Conservation (phyloP, 2,888 invertebrate genomes). For the Athetis lepigone region DNA sequence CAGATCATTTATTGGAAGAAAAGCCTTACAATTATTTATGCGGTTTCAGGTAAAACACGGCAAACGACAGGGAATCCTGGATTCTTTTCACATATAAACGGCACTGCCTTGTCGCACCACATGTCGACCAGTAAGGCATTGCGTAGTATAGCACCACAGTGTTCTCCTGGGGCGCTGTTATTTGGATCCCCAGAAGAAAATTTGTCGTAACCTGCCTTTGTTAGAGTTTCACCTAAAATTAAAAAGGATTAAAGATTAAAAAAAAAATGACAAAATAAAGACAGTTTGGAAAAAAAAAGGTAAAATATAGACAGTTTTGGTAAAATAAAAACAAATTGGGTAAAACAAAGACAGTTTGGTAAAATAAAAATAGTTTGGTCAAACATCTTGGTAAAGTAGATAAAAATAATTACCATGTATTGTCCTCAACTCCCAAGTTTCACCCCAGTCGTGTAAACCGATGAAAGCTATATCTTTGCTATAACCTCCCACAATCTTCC, state of each 20-base stretch:
- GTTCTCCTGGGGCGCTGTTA: conserved; percentile 66
- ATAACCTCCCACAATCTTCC: conserved; percentile 48
- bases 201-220: conserved; percentile 71
- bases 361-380: no score
- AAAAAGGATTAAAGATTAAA: no score
- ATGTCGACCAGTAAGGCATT: conserved; percentile 66
- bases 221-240: conserved; percentile 71
- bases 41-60: no score
- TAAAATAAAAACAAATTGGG: no score
- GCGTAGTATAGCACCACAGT: conserved; percentile 69
- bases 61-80: conserved; percentile 35
- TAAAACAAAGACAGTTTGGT: no score
- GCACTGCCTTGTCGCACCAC: conserved; percentile 57
- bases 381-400: neutral
- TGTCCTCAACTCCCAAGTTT: conserved; percentile 68
- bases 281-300: no score
- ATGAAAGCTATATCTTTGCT: conserved; percentile 64
- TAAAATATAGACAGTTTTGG: no score
- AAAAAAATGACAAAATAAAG: neutral
- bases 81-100: conserved; percentile 55
- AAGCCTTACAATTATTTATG: no score
- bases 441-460: conserved; percentile 71
- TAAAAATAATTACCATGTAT: conserved; percentile 65
- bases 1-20: no score
- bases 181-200: conserved; percentile 71